Percentiles rank a stretch among this genome's conserved stretches.
These are phyloP conservation scores for Nyleta sp. DNA, from an alignment of 2,888 invertebrate genomes.

Conservation along the genomic window DNA sequence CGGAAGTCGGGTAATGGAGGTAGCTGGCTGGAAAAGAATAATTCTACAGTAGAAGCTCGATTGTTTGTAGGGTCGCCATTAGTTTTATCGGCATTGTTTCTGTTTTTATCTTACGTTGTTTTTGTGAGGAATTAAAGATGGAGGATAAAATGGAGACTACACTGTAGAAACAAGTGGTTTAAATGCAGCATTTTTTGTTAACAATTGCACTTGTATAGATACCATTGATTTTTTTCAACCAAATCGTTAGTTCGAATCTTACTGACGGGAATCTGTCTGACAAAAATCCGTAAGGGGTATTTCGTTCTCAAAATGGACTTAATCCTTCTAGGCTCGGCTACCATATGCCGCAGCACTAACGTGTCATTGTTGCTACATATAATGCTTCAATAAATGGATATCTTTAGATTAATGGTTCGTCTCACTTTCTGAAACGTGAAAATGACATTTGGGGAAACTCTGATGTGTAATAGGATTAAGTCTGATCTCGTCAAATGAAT, in stretches of 20 bases:
- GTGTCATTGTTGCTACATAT: conserved; percentile 19
- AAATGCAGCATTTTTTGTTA: no score
- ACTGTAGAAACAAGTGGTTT: no score
- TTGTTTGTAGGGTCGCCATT: no score
- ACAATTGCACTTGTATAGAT: no score
- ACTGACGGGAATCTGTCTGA: background rate
- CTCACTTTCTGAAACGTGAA: conserved; percentile 11
- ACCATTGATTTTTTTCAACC: background rate
- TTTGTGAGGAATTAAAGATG: no score
- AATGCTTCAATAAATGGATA: conserved; percentile 39
- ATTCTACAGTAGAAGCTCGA: no score
- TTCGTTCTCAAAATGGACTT: conserved; percentile 26
- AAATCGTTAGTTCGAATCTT: conserved; percentile 9
- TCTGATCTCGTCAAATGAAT: conserved; percentile 21
- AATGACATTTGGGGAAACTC: conserved; percentile 25
- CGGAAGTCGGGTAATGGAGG: no score
- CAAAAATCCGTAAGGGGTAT: conserved; percentile 25
- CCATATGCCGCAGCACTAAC: conserved; percentile 43
- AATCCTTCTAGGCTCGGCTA: conserved; percentile 45
- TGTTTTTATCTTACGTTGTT: no score
- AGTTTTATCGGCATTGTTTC: no score
- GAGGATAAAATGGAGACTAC: no score
- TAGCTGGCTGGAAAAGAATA: no score
- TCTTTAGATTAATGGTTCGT: conserved; percentile 36
- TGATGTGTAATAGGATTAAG: conserved; percentile 43